phyloP scores from a whole-genome alignment of 2,888 invertebrate species.

The Orgyia antiqua region DNA sequence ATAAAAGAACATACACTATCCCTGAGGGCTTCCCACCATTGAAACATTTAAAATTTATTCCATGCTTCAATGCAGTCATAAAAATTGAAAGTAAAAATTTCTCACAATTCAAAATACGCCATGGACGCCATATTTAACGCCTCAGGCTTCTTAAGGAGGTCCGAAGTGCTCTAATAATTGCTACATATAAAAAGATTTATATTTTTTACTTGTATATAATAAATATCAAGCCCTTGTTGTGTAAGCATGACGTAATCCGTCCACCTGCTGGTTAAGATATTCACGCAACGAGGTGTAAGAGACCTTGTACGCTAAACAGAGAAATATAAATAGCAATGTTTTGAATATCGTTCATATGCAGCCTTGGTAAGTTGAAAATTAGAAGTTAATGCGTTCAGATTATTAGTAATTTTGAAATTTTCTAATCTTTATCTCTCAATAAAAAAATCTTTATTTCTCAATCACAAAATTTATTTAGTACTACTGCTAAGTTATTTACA shows the following conservation, averaged over 20 bases:
- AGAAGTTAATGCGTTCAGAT: too few species aligned
- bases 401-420: too few species aligned
- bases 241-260: constrained; percentile 12
- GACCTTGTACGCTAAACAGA: constrained; percentile 7
- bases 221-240: constrained; percentile 19
- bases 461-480: too few species aligned
- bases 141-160: constrained; percentile 22
- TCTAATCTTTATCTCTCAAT: too few species aligned
- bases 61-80: constrained; percentile 5
- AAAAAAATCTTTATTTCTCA: too few species aligned
- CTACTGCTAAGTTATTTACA: too few species aligned
- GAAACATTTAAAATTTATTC: constrained; percentile 4
- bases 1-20: constrained; percentile 1
- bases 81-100: constrained; percentile 21
- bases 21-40: constrained; percentile 6
- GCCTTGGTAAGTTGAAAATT: too few species aligned
- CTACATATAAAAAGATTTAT: constrained; percentile 19
- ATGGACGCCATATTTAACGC: constrained; percentile 22
- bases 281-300: constrained; percentile 4
- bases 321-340: constrained; percentile 1
- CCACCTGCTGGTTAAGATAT: constrained; percentile 8
- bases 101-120: constrained; percentile 20
- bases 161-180: constrained; percentile 24
- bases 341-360: too few species aligned
- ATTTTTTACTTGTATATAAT: constrained; percentile 13